A percentile compares a stretch with the other conserved stretches of the same genome.
These are phyloP conservation scores for Trichechus manatus DNA, from an alignment of 2,113 vertebrate genomes.

Conservation along the genomic window DNA sequence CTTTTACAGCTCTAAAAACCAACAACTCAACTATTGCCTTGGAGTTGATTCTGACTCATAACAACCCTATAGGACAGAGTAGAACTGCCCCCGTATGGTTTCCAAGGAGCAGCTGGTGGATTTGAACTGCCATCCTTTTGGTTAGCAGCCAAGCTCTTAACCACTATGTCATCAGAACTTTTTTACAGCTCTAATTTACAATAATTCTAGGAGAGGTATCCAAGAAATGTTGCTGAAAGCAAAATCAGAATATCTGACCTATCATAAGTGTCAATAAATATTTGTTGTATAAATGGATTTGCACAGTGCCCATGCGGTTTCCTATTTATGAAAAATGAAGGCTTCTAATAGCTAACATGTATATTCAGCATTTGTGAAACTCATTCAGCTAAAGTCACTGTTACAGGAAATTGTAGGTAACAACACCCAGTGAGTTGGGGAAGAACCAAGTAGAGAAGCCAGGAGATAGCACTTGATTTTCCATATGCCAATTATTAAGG, in stretches of 20 bases:
- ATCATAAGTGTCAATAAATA: background rate
- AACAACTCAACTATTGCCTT: no score
- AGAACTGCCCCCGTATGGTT: no score
- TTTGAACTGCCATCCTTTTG: no score
- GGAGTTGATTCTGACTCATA: no score
- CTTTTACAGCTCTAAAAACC: no score
- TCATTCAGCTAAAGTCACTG: background rate
- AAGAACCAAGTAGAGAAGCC: background rate
- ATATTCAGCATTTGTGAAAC: background rate
- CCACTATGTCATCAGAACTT: no score
- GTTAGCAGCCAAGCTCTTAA: no score
- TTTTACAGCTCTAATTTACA: background rate
- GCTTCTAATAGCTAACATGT: background rate
- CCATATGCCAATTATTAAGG: background rate
- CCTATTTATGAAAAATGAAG: background rate
- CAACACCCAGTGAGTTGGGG: background rate
- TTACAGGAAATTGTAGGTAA: background rate
- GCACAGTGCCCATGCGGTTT: background rate
- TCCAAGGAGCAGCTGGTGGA: no score
- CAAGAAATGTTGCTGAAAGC: background rate
- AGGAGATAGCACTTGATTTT: background rate
- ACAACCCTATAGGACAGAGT: no score
- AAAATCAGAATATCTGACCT: background rate
- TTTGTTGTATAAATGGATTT: background rate
- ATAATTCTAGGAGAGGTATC: background rate